These are phyloP conservation scores for Amphibalanus amphitrite DNA, from an alignment of 1,140 invertebrate species.

Conservation along the genomic window DNA sequence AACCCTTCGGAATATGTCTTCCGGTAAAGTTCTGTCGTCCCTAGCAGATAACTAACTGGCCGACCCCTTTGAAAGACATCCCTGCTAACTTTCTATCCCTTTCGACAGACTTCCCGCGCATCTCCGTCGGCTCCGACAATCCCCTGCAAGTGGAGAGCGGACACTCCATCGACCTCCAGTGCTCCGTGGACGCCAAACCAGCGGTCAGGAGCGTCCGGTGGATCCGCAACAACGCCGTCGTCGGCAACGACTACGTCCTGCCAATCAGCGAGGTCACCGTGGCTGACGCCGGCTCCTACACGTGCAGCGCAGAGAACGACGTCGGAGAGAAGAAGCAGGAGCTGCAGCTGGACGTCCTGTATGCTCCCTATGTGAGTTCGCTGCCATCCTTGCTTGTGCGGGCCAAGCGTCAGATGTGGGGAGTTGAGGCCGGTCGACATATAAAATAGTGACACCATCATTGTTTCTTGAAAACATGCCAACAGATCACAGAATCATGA, in stretches of 20 bases:
- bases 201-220: conserved; percentile 58
- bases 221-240: conserved; percentile 59
- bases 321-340: conserved; percentile 55
- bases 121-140: conserved; percentile 73
- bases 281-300: conserved; percentile 61
- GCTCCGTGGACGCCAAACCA: conserved; percentile 76
- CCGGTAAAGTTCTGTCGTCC: too few relatives aligned
- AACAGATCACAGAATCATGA: too few relatives aligned
- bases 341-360: conserved; percentile 64
- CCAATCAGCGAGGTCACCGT: conserved; percentile 53
- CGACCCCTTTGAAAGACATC: too few relatives aligned
- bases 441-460: too few relatives aligned
- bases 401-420: too few relatives aligned
- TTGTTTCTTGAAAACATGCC: too few relatives aligned
- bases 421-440: too few relatives aligned
- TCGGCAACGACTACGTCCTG: conserved; percentile 55
- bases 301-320: conserved; percentile 68
- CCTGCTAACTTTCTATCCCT: too few relatives aligned
- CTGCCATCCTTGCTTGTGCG: conserved; percentile 28
- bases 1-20: too few relatives aligned
- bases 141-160: conserved; percentile 68
- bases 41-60: too few relatives aligned
- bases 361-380: conserved; percentile 48
- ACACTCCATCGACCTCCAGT: conserved; percentile 37
- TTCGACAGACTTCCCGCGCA: conserved; percentile 63